A percentile compares a stretch with the other conserved stretches of the same genome.
Conservation (phyloP, 2,888 invertebrate genomes). For the Apamea crenata region DNA sequence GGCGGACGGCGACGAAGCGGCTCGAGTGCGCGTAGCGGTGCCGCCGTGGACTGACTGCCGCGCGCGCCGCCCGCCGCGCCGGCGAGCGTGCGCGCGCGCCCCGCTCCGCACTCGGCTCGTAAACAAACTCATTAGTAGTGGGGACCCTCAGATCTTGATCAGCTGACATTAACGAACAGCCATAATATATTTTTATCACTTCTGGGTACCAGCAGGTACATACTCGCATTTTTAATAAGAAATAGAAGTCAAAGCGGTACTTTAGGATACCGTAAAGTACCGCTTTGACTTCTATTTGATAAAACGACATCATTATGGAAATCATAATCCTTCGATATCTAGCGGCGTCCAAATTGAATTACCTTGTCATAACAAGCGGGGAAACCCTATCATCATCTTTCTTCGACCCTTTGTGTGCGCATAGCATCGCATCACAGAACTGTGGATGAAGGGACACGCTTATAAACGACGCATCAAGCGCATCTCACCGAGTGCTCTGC, state of each 20-base stretch:
- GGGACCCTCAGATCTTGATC: conserved; percentile 40
- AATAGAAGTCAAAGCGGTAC: not conserved
- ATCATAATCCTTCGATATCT: not conserved
- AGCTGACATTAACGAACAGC: conserved; percentile 9
- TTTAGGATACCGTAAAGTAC: too few species aligned
- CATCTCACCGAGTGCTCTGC: conserved; percentile 9
- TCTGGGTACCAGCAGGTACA: not conserved
- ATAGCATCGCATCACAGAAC: conserved; percentile 2
- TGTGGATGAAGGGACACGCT: conserved; percentile 2
- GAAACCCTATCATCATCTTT: not conserved
- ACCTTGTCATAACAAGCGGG: not conserved
- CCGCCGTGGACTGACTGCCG: conserved; percentile 40
- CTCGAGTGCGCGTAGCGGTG: conserved; percentile 19
- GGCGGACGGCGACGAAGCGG: too few species aligned
- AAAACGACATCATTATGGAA: not conserved
- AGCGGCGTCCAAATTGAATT: not conserved
- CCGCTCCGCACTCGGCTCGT: conserved; percentile 34
- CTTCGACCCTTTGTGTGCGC: not conserved
- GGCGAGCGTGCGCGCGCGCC: conserved; percentile 27
- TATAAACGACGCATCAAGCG: conserved; percentile 1
- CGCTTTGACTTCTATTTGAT: not conserved
- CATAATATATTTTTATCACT: not conserved
- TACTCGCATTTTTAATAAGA: not conserved
- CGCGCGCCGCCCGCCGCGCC: not conserved
- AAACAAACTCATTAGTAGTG: conserved; percentile 56